phyloP scores from a whole-genome alignment of 2,888 invertebrate species.

The Pheosia tremula region DNA sequence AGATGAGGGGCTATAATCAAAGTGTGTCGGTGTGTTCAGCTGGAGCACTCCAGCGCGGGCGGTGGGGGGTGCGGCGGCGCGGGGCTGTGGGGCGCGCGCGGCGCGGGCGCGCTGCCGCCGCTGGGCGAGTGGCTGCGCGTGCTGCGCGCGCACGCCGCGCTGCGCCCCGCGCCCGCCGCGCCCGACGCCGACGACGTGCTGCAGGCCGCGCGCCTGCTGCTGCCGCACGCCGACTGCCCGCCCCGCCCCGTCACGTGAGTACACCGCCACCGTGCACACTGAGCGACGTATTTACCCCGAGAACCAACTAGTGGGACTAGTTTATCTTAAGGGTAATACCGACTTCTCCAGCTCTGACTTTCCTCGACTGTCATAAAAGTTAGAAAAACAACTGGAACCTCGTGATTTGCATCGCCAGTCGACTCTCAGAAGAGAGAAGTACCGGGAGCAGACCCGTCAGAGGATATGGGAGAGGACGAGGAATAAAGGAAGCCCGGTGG shows the following conservation, averaged over 20 bases:
- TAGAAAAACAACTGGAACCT: too few relatives aligned
- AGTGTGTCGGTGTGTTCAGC: conserved; percentile 56
- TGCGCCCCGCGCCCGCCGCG: conserved; percentile 90
- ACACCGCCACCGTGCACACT: neutral
- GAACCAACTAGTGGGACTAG: too few relatives aligned
- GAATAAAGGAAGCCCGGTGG: too few relatives aligned
- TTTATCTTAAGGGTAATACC: too few relatives aligned
- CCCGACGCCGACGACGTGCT: conserved; percentile 95
- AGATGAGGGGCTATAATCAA: neutral
- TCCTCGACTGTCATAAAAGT: too few relatives aligned
- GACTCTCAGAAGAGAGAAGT: too few relatives aligned
- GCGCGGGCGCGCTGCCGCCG: conserved; percentile 94
- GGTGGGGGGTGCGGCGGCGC: conserved; percentile 63
- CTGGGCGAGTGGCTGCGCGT: conserved; percentile 96
- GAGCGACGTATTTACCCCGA: too few relatives aligned
- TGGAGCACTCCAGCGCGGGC: conserved; percentile 85
- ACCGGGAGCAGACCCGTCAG: too few relatives aligned
- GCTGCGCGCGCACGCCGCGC: conserved; percentile 91
- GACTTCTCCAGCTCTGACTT: too few relatives aligned
- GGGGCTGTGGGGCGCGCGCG: conserved; percentile 92
- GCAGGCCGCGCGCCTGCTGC: conserved; percentile 93
- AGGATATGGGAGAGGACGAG: too few relatives aligned
- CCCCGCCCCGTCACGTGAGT: conserved; percentile 89
- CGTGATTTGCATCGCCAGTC: too few relatives aligned
- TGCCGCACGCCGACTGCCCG: conserved; percentile 96